Evolutionary conservation across 2,888 invertebrate genomes (phyloP), one percentile per base, ranked within the genome.

Genomic region (Pocota personata): DNA sequence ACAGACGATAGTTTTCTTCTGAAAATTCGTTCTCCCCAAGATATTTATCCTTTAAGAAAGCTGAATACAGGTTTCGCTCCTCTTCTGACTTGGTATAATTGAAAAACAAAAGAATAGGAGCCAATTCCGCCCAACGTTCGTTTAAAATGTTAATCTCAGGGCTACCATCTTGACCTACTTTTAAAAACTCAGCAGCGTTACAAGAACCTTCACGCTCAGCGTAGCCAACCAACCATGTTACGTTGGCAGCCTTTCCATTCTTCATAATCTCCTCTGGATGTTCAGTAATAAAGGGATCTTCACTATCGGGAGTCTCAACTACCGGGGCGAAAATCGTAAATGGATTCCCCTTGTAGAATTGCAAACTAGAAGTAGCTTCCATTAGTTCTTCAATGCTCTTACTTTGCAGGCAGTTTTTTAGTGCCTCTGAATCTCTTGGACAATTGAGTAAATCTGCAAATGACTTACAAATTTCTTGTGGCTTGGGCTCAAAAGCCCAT

Each of bases 251-350:
- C 46, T 93, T 92, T 0, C 95, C 95, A 8, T 93, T 92, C 79
- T 91, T 93, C 1, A 96, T 93, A 0, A 95, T 93, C 30, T 94
- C 93, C 88, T 93, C 93, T 0, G 97, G 97, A 78, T 95, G 93
- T 84, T 95, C 93, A 0, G 94, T 93, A 5, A 97, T 91, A 91
- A 97, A 95, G 0, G 96, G 94, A 19, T 94, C 93, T 12, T 91
- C 88, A 0, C 92, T 90, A 35, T 90, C 89, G 0, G 90, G 62
- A 0, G 93, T 91, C 88, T 97, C 97, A 0, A 95, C 93, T 0
- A 95, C 95, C 0, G 96, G 96, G 0, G 95, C 95, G 90, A 96
- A 96, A 0, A 95, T 95, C 0, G 95, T 94, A 90, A 95, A 95
- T 79, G 96, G 94, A 90, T 95, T 94, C 88, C 95, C 95, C 14